Conservation (phyloP, 2,888 invertebrate species). For the Drosophila phalerata region DNA sequence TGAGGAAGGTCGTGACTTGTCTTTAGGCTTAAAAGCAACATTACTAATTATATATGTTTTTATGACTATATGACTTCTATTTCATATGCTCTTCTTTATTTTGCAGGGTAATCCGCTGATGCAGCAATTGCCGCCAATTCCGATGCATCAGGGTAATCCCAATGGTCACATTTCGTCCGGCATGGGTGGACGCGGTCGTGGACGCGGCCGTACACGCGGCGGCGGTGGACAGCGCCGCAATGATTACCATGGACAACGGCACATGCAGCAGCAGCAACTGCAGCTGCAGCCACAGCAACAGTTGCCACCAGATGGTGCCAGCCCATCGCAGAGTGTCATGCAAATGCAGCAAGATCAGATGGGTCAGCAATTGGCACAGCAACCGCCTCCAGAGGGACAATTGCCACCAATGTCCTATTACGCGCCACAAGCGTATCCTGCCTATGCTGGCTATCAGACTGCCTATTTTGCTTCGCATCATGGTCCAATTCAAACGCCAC, state of each 20-base stretch:
- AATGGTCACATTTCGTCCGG: slow-evolving; percentile 59
- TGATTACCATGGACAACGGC: slow-evolving; percentile 80
- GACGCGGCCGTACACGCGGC: slow-evolving; percentile 80
- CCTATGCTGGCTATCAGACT: slow-evolving; percentile 75
- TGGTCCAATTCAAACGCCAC: slow-evolving; percentile 70
- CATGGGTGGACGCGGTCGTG: slow-evolving; percentile 70
- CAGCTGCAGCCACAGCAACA: slow-evolving; percentile 62
- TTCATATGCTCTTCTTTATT: not conserved
- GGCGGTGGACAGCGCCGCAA: slow-evolving; percentile 81
- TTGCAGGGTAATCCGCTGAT: slow-evolving; percentile 77
- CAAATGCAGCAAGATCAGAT: slow-evolving; percentile 68
- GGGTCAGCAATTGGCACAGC: slow-evolving; percentile 53
- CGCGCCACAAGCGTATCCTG: slow-evolving; percentile 68
- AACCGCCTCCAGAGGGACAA: slow-evolving; percentile 60
- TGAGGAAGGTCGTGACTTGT: not conserved
- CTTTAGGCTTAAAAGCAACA: not conserved
- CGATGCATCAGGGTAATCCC: slow-evolving; percentile 68
- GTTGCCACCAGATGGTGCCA: slow-evolving; percentile 56
- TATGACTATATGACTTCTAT: not conserved
- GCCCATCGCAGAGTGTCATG: slow-evolving; percentile 55
- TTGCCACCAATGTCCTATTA: slow-evolving; percentile 69
- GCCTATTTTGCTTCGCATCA: slow-evolving; percentile 82
- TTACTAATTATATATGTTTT: not conserved
- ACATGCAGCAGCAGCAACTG: slow-evolving; percentile 68
- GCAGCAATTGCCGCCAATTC: slow-evolving; percentile 76